These are phyloP conservation scores for Sciurus niger DNA, from an alignment of 2,113 vertebrate species.

Conservation along the genomic window DNA sequence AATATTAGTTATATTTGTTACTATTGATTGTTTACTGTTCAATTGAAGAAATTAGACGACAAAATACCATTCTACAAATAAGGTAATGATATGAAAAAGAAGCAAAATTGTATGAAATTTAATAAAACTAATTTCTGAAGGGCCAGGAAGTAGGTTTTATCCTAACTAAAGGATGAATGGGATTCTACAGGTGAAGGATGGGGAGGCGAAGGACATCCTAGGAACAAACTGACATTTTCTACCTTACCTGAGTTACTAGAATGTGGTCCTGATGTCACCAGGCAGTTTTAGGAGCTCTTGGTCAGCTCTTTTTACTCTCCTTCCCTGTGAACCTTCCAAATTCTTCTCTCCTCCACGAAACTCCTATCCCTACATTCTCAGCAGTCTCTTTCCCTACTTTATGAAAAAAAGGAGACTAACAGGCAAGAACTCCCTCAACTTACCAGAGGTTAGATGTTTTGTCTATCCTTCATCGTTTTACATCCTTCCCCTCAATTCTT, in stretches of 20 bases:
- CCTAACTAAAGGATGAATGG: background rate
- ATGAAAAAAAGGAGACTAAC: background rate
- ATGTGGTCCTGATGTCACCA: background rate
- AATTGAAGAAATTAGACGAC: conserved; percentile 47
- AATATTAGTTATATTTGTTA: conserved; percentile 37
- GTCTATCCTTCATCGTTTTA: conserved; percentile 6
- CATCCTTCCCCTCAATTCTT: background rate
- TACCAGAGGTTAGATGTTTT: background rate
- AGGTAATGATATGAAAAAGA: conserved; percentile 24
- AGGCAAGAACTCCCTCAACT: background rate
- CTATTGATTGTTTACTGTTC: background rate
- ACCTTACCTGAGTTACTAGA: background rate
- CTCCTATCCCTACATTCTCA: background rate
- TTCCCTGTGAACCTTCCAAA: conserved; percentile 20
- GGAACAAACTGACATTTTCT: background rate
- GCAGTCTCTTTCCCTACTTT: background rate
- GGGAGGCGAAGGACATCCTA: background rate
- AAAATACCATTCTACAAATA: conserved; percentile 43
- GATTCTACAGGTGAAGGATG: background rate
- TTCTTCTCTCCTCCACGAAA: conserved; percentile 40
- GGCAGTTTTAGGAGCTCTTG: background rate
- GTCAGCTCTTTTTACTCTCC: background rate
- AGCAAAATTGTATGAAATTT: background rate
- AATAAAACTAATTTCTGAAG: conserved; percentile 54
- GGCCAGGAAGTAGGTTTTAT: conserved; percentile 28